These are phyloP conservation scores for Petrocephalus zakoni DNA, from an alignment of 2,113 vertebrate genomes.

Conservation along the genomic window DNA sequence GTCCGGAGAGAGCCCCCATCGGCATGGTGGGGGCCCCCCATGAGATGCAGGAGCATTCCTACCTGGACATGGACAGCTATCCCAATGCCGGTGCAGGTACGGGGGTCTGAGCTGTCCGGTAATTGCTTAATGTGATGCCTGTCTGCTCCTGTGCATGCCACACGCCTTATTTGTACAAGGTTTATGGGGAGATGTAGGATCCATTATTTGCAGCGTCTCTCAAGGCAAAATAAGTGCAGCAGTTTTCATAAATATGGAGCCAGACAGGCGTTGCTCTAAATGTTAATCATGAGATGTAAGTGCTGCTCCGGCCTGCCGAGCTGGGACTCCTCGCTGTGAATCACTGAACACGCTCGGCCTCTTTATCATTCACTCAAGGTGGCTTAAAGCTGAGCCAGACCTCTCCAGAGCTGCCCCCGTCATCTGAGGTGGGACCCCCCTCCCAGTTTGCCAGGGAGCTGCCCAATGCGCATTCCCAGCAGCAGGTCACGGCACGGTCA, in stretches of 20 bases:
- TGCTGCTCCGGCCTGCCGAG: neutral
- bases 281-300: neutral
- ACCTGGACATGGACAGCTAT: constrained; percentile 87
- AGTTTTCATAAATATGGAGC: neutral
- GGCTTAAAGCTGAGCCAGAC: constrained; percentile 81
- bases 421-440: constrained; percentile 50
- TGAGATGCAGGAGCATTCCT: constrained; percentile 79
- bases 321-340: neutral
- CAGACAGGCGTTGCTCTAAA: neutral
- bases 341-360: neutral
- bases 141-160: neutral
- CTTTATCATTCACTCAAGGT: constrained; percentile 36
- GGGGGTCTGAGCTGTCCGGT: neutral
- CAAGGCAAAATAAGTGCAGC: neutral
- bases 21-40: constrained; percentile 52
- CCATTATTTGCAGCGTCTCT: neutral
- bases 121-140: neutral
- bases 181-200: neutral
- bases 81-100: constrained; percentile 70
- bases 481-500: constrained; percentile 73
- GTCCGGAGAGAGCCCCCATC: constrained; percentile 43
- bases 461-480: constrained; percentile 78
- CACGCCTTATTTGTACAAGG: neutral
- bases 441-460: constrained; percentile 62
- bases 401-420: constrained; percentile 76